Conservation (phyloP, 2,797 vertebrate species). For the Pogoniulus pusillus region DNA sequence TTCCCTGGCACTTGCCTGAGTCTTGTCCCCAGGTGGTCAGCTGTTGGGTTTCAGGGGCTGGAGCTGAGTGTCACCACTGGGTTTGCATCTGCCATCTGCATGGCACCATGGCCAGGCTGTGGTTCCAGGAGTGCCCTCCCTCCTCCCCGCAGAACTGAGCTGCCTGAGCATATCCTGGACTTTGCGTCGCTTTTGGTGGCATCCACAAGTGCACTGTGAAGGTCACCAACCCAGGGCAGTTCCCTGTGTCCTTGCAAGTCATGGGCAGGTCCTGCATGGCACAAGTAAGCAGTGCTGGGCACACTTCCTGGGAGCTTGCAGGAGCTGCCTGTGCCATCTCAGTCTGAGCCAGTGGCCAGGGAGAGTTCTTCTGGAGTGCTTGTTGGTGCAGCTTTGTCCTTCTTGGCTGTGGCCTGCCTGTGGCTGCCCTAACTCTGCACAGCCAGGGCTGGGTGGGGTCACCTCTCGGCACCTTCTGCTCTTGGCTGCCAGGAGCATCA, state of each 20-base stretch:
- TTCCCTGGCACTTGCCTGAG: background rate
- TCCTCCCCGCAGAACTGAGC: conserved; percentile 75
- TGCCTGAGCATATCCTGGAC: conserved; percentile 88
- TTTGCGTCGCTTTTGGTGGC: conserved; percentile 82
- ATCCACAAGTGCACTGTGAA: conserved; percentile 74
- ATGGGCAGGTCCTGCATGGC: conserved; percentile 67
- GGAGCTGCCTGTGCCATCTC: background rate
- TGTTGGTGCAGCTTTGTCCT: background rate
- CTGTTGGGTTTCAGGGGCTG: background rate
- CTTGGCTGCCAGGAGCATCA: background rate
- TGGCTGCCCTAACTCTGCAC: rapidly evolving
- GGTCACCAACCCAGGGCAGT: conserved; percentile 81
- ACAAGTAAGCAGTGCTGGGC: conserved; percentile 79
- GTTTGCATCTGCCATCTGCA: background rate
- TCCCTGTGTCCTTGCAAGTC: conserved; percentile 81
- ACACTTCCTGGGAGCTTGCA: background rate
- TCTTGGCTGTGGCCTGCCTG: background rate
- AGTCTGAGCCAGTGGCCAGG: background rate
- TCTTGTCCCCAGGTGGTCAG: background rate
- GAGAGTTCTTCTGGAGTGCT: background rate
- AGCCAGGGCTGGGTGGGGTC: background rate
- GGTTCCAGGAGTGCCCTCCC: background rate
- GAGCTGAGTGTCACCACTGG: background rate
- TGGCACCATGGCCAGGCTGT: background rate
- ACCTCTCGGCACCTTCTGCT: background rate